Evolutionary conservation across 2,113 vertebrate genomes (phyloP).

Genomic region (Atherinomorus stipes): DNA sequence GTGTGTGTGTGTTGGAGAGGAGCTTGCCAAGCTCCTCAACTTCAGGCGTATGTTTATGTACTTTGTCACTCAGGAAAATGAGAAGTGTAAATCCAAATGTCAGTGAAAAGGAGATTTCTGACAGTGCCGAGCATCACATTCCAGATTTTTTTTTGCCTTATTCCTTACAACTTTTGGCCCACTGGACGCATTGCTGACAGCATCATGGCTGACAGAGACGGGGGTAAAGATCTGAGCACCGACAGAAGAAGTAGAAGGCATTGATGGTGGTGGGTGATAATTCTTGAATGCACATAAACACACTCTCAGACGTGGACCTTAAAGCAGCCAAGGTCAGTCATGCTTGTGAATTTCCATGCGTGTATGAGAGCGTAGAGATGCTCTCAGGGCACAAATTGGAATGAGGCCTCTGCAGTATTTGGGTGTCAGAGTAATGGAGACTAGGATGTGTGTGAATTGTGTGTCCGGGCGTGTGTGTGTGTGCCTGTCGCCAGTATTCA

Average conservation of each 20-base stretch:
- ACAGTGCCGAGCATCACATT: constrained; percentile 57
- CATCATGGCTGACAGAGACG: constrained; percentile 52
- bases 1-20: constrained; percentile 27
- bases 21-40: constrained; percentile 68
- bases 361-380: constrained; percentile 22
- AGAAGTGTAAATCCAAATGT: constrained; percentile 80
- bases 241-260: constrained; percentile 20
- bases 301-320: background rate
- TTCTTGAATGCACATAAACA: constrained; percentile 12
- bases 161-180: constrained; percentile 50
- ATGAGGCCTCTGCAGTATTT: constrained; percentile 46
- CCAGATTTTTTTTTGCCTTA: constrained; percentile 47
- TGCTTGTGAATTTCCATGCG: constrained; percentile 12
- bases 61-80: constrained; percentile 81
- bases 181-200: constrained; percentile 67
- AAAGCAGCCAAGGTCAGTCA: constrained; percentile 48
- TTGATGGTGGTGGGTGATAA: constrained; percentile 21
- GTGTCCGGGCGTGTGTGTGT: constrained; percentile 33
- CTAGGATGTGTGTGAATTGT: constrained; percentile 45
- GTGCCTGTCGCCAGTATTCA: constrained; percentile 61
- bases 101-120: constrained; percentile 66
- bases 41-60: constrained; percentile 79
- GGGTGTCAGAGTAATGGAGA: constrained; percentile 54
- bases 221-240: constrained; percentile 41
- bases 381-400: constrained; percentile 45